Conservation (phyloP, 2,888 invertebrate species). For the Drosophila cyrtoloma region DNA sequence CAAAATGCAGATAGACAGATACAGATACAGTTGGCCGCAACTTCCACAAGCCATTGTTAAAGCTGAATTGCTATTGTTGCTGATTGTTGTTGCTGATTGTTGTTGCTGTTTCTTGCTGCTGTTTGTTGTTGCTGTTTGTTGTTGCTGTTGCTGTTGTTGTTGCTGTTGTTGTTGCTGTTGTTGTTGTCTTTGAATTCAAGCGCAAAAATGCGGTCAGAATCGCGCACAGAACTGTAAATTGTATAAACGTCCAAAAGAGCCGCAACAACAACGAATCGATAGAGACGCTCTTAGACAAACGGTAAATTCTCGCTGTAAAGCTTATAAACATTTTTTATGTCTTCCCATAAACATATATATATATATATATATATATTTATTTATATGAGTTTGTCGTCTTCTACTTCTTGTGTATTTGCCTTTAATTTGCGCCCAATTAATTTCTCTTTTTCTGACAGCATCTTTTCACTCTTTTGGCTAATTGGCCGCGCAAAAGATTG, state of each 20-base stretch:
- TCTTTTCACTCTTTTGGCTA: constrained; percentile 53
- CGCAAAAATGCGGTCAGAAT: constrained; percentile 80
- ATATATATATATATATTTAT: neutral
- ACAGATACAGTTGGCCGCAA: constrained; percentile 37
- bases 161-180: neutral
- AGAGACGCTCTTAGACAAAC: constrained; percentile 61
- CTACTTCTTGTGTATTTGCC: constrained; percentile 41
- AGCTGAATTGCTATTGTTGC: constrained; percentile 11
- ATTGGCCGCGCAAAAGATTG: constrained; percentile 20
- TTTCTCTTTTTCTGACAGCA: constrained; percentile 60
- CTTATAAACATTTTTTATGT: neutral
- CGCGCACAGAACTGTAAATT: constrained; percentile 72
- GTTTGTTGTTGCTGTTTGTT: constrained; percentile 16
- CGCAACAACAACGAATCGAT: constrained; percentile 38
- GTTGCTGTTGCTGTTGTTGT: constrained; percentile 7
- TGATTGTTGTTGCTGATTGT: constrained; percentile 5
- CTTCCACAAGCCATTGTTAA: constrained; percentile 40
- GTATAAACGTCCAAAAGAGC: constrained; percentile 24
- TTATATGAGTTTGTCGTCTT: neutral
- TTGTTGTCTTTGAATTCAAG: constrained; percentile 49
- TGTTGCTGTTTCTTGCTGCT: constrained; percentile 10
- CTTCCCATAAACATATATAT: neutral
- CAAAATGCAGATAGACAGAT: constrained; percentile 34
- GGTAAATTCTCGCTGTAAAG: constrained; percentile 61
- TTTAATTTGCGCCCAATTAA: constrained; percentile 72